Percentiles rank a stretch among this genome's conserved stretches.
These are phyloP conservation scores for Penaeus chinensis DNA, from an alignment of 1,140 invertebrate species.

Conservation along the genomic window DNA sequence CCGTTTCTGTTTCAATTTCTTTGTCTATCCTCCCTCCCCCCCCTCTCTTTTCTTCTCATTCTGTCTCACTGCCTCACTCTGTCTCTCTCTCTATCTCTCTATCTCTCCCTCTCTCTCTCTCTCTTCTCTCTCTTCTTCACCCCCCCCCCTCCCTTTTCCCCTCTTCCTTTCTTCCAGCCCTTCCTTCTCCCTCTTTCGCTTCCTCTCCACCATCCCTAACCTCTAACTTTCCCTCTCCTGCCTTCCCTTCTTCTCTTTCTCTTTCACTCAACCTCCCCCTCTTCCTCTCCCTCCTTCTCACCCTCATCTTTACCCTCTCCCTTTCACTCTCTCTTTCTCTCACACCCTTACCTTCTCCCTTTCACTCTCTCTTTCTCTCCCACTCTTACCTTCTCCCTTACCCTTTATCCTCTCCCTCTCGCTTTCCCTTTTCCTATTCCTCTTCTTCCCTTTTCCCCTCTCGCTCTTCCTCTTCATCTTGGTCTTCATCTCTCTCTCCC, in stretches of 20 bases:
- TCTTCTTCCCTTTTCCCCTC: neutral
- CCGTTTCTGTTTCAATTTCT: neutral
- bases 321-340: neutral
- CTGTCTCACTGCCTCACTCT: too few species aligned
- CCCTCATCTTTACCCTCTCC: neutral
- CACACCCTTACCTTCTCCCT: neutral
- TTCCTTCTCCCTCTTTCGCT: neutral
- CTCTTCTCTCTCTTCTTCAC: neutral
- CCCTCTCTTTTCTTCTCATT: neutral
- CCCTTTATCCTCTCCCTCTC: neutral
- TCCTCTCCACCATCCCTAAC: neutral
- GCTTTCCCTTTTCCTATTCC: neutral
- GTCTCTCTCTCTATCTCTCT: neutral
- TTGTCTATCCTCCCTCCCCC: neutral
- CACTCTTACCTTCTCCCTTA: neutral
- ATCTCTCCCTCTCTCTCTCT: neutral
- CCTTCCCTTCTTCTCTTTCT: conserved; percentile 7
- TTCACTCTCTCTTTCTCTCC: neutral
- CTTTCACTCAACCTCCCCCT: conserved; percentile 3
- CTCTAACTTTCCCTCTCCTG: neutral
- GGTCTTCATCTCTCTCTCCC: neutral
- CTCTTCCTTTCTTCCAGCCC: too few species aligned
- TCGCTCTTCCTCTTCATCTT: neutral
- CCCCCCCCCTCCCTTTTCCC: neutral
- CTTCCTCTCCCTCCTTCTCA: neutral